Percentiles rank a stretch among this genome's conserved stretches.
phyloP scores from a whole-genome alignment of 2,797 vertebrate species.

The Poeciliopsis presidionis region DNA sequence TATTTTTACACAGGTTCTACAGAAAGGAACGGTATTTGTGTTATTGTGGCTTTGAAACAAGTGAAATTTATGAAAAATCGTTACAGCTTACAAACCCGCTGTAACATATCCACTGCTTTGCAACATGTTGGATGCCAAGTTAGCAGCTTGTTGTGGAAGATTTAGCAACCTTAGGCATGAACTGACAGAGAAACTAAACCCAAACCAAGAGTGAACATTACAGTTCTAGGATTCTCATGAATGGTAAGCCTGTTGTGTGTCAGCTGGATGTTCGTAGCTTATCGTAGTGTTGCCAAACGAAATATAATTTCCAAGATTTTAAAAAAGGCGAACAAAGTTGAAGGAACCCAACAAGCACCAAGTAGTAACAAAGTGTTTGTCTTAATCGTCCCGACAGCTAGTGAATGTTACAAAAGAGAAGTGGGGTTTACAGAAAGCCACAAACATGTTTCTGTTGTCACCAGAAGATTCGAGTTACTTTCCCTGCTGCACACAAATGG shows the following conservation, averaged over 20 bases:
- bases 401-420: background rate
- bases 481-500: constrained; percentile 7
- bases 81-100: background rate
- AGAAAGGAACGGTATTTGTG: background rate
- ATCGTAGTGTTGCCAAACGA: background rate
- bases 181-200: background rate
- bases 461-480: constrained; percentile 14
- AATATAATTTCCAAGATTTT: background rate
- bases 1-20: background rate
- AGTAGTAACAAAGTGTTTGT: background rate
- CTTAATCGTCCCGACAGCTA: background rate
- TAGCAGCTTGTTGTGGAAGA: background rate
- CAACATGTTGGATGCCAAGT: background rate
- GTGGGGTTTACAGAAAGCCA: constrained; percentile 4
- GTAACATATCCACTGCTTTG: background rate
- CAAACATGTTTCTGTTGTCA: constrained; percentile 16
- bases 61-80: background rate
- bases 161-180: background rate
- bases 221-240: background rate
- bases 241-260: background rate
- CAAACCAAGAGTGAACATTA: background rate
- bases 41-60: background rate
- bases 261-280: background rate
- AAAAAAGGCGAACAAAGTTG: background rate
- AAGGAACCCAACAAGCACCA: background rate